These are phyloP conservation scores for Castor canadensis DNA, from an alignment of 2,113 vertebrate genomes.

Conservation along the genomic window DNA sequence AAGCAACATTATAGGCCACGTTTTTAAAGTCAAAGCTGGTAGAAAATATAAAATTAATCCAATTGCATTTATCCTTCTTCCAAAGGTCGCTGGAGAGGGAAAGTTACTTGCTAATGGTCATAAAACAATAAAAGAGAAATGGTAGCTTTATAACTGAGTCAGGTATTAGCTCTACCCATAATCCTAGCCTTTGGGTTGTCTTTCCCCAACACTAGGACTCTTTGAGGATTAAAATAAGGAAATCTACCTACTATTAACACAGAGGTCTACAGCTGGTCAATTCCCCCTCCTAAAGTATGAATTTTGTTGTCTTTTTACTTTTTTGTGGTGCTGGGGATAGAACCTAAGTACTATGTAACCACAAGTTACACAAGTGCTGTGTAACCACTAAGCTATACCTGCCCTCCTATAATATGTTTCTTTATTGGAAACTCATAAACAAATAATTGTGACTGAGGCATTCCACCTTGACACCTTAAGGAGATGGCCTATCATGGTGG, in stretches of 20 bases:
- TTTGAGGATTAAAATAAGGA: not conserved
- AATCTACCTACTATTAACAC: not conserved
- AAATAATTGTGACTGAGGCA: not conserved
- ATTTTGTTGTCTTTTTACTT: not conserved
- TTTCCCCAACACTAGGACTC: not conserved
- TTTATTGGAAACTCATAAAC: not conserved
- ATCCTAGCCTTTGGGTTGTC: not conserved
- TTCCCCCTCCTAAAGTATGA: not conserved
- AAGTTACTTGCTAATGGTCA: not conserved
- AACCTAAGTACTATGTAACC: not conserved
- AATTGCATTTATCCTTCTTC: not conserved
- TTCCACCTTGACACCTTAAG: not conserved
- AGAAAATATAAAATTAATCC: constrained; percentile 14
- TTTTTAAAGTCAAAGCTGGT: not conserved
- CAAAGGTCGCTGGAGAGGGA: not conserved
- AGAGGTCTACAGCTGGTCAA: not conserved
- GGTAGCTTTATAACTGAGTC: not conserved
- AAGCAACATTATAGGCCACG: not conserved
- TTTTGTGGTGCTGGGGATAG: too few species aligned
- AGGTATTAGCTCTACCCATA: not conserved
- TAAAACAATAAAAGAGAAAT: not conserved
- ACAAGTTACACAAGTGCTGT: not conserved
- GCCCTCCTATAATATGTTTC: too few species aligned
- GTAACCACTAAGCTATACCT: not conserved
- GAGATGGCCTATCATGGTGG: not conserved